Conservation (phyloP, 2,797 vertebrate genomes). For the Margarornis squamiger region DNA sequence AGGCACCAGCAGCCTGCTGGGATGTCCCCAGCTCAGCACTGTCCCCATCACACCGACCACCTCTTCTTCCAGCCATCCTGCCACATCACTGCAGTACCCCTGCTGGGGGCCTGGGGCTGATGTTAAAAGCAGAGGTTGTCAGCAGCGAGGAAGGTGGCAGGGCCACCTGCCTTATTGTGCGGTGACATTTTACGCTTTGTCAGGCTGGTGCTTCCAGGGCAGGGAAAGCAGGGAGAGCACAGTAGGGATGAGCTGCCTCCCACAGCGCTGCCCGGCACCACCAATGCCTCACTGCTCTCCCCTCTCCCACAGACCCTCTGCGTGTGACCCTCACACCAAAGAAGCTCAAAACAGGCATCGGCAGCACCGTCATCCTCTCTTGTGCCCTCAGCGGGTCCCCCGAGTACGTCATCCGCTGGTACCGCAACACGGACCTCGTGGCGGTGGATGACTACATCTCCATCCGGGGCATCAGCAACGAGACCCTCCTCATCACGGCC, state of each 20-base stretch:
- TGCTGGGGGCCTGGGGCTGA: background rate
- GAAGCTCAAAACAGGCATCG: conserved; percentile 97
- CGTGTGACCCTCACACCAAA: conserved; percentile 95
- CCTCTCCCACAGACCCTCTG: conserved; percentile 84
- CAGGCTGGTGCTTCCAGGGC: background rate
- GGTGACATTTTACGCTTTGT: conserved; percentile 72
- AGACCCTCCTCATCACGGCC: conserved; percentile 93
- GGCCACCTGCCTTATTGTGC: conserved; percentile 76
- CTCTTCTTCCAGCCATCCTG: background rate
- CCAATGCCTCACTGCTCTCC: background rate
- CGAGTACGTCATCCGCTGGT: conserved; percentile 91
- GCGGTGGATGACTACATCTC: conserved; percentile 91
- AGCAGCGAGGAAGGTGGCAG: background rate
- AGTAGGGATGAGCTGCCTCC: accelerated
- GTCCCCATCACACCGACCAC: accelerated
- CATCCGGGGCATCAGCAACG: conserved; percentile 94
- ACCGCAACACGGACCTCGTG: conserved; percentile 93
- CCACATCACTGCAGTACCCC: background rate
- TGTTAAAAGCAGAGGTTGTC: background rate
- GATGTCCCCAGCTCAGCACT: background rate
- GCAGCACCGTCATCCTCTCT: conserved; percentile 96
- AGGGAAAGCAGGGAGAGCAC: background rate
- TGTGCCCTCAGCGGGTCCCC: conserved; percentile 93
- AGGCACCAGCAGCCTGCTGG: accelerated
- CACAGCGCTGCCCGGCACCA: accelerated